These are phyloP conservation scores for Caranx ignobilis DNA, from an alignment of 2,113 vertebrate species.

Conservation along the genomic window DNA sequence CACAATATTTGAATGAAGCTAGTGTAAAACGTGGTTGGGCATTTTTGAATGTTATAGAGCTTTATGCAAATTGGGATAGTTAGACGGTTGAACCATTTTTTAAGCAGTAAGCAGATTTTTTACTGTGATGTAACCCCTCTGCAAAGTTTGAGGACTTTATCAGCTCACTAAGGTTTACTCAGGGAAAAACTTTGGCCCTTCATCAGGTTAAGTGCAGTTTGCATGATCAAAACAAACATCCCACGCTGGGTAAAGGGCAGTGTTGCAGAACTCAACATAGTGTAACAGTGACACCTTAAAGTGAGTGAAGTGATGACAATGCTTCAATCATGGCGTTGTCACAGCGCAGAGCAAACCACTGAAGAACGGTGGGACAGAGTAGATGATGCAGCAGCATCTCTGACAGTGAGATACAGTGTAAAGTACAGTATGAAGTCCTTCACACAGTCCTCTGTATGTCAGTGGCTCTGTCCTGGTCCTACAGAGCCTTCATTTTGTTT, in stretches of 20 bases:
- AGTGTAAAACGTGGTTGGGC: background rate
- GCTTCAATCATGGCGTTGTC: no score
- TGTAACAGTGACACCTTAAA: background rate
- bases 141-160: conserved; percentile 33
- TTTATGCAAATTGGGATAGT: background rate
- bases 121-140: conserved; percentile 9
- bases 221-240: conserved; percentile 38
- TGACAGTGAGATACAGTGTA: background rate
- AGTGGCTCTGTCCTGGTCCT: no score
- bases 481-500: background rate
- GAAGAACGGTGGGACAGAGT: background rate
- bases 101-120: background rate
- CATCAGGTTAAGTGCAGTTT: conserved; percentile 22
- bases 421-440: background rate
- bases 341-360: background rate
- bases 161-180: conserved; percentile 32
- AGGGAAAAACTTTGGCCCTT: conserved; percentile 19
- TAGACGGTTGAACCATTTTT: background rate
- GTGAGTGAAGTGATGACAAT: background rate
- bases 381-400: background rate
- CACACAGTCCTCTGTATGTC: background rate
- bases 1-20: background rate
- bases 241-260: conserved; percentile 47
- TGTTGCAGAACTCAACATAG: background rate
- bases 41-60: background rate